Base-by-base conservation (phyloP, 1,140 invertebrate species). In the Caenorhabditis briggsae region DNA sequence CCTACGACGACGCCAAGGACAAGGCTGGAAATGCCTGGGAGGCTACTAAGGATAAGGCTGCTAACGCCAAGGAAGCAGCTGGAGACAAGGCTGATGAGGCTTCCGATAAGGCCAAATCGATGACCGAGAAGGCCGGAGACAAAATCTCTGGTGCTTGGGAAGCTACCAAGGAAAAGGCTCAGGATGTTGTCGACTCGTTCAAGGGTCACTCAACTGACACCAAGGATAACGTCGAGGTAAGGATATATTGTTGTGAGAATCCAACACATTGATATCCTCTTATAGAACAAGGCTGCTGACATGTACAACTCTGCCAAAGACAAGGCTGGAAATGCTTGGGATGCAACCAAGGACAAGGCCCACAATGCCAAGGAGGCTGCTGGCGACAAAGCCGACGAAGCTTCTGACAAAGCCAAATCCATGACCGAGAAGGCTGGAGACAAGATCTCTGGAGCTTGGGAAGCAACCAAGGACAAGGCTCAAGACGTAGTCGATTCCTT, bases 401-500 rank as follows among this genome's bases (percentile, higher is more conserved):
- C 59, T 14, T 12, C 23, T 5, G 20, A 61, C 59, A 14, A 61
- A 8, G 59, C 20, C 9, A 33, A 61, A 0, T 61, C 59, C 11
- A 1, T 33, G 3, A 25, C 33, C 9, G 64, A 46, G 2, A 70
- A 46, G 41, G 64, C 16, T 46, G 64, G 64, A 70, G 64, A 70
- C 41, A 43, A 43, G 33, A 70, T 70, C 64, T 70, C 64, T n/a
- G 64, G 41, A 43, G 64, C 64, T 12, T 70, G 41, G 33, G 59
- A 61, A 2, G 20, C 59, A 11, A 33, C 59, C 11, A 61, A 61
- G 23, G 41, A 70, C 2, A 46, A 70, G 64, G 64, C 64, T 18
- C 8, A 2, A 0, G 64, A 70, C 41, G 18, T 70, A 8, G 64
- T 41, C 14, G 64, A 70, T 18, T 70, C 64, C 64, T 70, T 70